Base-by-base conservation (phyloP, 2,888 invertebrate genomes). In the Dioctria linearis region DNA sequence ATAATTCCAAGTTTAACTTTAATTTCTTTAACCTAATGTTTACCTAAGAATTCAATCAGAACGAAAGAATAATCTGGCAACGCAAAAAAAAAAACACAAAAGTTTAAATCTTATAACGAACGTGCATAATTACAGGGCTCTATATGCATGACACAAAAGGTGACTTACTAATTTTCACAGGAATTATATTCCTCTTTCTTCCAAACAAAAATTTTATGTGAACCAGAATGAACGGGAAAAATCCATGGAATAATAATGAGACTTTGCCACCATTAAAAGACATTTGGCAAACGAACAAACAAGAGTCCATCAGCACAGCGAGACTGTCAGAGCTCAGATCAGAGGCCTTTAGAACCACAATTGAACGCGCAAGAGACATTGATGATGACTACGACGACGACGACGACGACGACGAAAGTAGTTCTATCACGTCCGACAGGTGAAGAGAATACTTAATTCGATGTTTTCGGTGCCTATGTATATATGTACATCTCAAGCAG, bases 341-440 rank as follows among this genome's bases (percentile, higher is more conserved):
- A 25, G 5, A 46, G 54, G 54, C 54, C 54, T 54, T 6, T 46
- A 25, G 25, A 25, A 25, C 6, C 54, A 54, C 11, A 54, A 54
- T 54, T 54, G 54, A 54, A 54, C 11, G 54, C 54, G 11, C 4
- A 25, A 25, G 25, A 25, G 25, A 25, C 25, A 25, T 25, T 25
- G 25, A 25, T 25, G 25, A 25, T 25, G 25, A 25, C 25, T 25
- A 25, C 25, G 25, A 25, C 25, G 25, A 25, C 25, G 25, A 25
- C 25, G 25, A 25, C 25, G 25, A 25, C 25, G 54, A 46, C 6
- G 54, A 54, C 3, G 37, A 61, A 61, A 61, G 37, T 39, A 61
- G 61, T 61, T 61, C 39, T 61, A 61, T 61, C 61, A 61, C 61
- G 61, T 61, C 61, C 37, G 61, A 61, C 61, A 61, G 61, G 61